These are phyloP conservation scores for Sphenopsis melanotis DNA, from an alignment of 2,797 vertebrate genomes.

Conservation along the genomic window DNA sequence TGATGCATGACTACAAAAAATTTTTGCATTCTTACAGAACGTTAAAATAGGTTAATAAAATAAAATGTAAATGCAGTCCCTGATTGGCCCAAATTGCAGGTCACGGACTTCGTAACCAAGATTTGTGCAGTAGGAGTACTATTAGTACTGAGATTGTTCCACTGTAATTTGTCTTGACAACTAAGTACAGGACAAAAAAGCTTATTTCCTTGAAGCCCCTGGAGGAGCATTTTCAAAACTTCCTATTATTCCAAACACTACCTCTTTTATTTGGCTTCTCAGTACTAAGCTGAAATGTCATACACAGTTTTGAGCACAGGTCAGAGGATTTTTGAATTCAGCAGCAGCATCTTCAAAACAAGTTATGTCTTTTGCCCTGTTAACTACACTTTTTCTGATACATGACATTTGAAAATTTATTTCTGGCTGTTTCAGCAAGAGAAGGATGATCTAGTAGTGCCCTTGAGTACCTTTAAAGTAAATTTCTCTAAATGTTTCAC, in stretches of 20 bases:
- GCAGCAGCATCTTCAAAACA: not conserved
- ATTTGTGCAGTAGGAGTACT: not conserved
- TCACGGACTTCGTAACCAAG: not conserved
- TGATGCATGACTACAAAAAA: not conserved
- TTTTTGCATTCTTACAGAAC: not conserved
- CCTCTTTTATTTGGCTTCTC: not conserved
- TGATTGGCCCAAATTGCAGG: not conserved
- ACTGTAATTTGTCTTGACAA: not conserved
- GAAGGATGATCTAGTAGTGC: not conserved
- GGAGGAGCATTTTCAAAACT: not conserved
- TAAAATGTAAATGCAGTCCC: not conserved
- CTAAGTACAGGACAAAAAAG: not conserved
- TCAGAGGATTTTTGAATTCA: not conserved
- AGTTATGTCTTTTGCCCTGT: not conserved
- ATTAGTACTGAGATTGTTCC: not conserved
- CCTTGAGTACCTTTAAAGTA: not conserved
- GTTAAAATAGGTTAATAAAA: not conserved
- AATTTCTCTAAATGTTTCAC: not conserved
- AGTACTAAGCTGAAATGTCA: not conserved
- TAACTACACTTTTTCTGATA: not conserved
- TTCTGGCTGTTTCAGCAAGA: not conserved
- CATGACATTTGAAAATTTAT: not conserved
- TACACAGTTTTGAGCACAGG: not conserved
- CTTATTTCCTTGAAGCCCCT: not conserved
- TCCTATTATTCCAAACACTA: not conserved